Evolutionary conservation across 2,113 vertebrate species (phyloP).

Genomic region (Ammodytes dubius): DNA sequence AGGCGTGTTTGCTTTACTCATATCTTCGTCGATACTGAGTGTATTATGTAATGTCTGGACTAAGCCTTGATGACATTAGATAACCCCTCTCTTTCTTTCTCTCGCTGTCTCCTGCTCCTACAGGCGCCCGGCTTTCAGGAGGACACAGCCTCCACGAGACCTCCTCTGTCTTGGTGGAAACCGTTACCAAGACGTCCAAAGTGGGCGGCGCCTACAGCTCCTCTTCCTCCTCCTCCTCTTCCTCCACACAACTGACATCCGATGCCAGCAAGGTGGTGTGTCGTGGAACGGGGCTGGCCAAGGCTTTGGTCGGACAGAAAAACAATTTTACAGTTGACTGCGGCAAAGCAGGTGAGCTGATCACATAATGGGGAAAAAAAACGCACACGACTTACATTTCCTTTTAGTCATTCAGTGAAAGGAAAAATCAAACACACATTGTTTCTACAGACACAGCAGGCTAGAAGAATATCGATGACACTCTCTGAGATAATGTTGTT

Average conservation of each 20-base stretch:
- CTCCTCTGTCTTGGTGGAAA: constrained; percentile 94
- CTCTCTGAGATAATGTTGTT: background rate
- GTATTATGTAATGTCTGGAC: constrained; percentile 55
- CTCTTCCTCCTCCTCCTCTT: constrained; percentile 81
- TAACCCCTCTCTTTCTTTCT: constrained; percentile 17
- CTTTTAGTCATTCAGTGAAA: background rate
- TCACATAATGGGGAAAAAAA: background rate
- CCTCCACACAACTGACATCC: constrained; percentile 86
- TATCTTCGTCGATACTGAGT: constrained; percentile 33
- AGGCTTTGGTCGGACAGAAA: constrained; percentile 92
- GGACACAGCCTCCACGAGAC: constrained; percentile 98
- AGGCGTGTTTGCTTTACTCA: constrained; percentile 20
- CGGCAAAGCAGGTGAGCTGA: constrained; percentile 92
- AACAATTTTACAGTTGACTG: constrained; percentile 96
- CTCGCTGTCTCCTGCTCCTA: background rate
- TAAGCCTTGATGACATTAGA: constrained; percentile 25
- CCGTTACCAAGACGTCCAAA: constrained; percentile 89
- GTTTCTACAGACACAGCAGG: background rate
- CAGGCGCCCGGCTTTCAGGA: constrained; percentile 92
- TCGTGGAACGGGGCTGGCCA: constrained; percentile 88
- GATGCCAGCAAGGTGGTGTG: constrained; percentile 95
- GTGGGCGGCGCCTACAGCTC: constrained; percentile 86
- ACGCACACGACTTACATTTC: too few relatives aligned
- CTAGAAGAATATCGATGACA: background rate
- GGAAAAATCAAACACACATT: background rate